Evolutionary conservation across 2,113 vertebrate species (phyloP).

Genomic region (Chloroceryle aenea): DNA sequence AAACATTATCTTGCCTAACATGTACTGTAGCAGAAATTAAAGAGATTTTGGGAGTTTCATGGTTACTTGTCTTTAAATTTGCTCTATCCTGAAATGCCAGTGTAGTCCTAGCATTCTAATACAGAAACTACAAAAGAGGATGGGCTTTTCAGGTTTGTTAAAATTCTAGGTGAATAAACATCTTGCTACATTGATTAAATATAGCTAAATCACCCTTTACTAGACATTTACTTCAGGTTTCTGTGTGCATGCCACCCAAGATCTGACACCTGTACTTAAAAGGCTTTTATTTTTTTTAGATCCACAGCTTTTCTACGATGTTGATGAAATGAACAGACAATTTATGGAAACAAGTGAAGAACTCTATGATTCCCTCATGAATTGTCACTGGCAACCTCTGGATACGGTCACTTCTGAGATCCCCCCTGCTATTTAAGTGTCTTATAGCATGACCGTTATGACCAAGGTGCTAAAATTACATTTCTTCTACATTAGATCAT

Average conservation of each 20-base stretch:
- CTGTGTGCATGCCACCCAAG: neutral
- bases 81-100: neutral
- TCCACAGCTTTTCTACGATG: conserved; percentile 78
- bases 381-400: conserved; percentile 89
- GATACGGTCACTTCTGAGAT: conserved; percentile 84
- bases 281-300: conserved; percentile 61
- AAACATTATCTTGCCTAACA: neutral
- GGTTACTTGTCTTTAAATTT: neutral
- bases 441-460: conserved; percentile 76
- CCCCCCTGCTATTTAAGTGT: conserved; percentile 76
- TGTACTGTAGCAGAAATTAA: neutral
- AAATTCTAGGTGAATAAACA: neutral
- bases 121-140: neutral
- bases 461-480: conserved; percentile 77
- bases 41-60: neutral
- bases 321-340: conserved; percentile 87
- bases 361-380: conserved; percentile 89
- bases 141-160: neutral
- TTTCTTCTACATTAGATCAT: conserved; percentile 72
- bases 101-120: neutral
- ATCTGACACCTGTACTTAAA: neutral
- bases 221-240: neutral
- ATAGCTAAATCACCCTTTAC: neutral
- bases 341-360: conserved; percentile 92
- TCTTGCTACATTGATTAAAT: neutral